Percentiles rank a stretch among this genome's conserved stretches.
These are phyloP conservation scores for Percina caprodes DNA, from an alignment of 2,113 vertebrate genomes.

Conservation along the genomic window DNA sequence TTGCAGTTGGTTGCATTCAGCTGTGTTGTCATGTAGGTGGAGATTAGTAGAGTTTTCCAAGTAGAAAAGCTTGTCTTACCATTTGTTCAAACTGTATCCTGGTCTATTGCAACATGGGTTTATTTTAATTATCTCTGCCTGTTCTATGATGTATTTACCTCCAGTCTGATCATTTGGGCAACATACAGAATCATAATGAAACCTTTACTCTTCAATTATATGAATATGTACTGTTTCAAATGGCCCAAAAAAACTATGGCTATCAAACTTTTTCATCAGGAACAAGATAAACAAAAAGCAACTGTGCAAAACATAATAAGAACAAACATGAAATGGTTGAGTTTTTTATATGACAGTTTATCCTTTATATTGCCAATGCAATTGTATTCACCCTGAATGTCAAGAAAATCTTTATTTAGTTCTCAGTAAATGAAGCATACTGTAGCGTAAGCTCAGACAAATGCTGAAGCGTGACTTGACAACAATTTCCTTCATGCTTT, in stretches of 20 bases:
- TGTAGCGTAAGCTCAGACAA: not conserved
- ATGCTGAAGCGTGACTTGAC: no score
- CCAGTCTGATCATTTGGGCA: not conserved
- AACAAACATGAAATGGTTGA: not conserved
- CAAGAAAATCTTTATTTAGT: not conserved
- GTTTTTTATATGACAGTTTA: not conserved
- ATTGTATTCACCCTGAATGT: not conserved
- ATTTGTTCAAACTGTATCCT: not conserved
- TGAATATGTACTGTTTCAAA: not conserved
- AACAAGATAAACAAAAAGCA: not conserved
- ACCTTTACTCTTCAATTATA: not conserved
- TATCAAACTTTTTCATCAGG: not conserved
- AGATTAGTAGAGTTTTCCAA: not conserved
- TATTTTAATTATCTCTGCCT: not conserved
- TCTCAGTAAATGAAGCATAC: not conserved
- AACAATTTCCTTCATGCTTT: no score
- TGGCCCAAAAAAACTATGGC: not conserved
- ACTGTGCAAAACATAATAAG: not conserved
- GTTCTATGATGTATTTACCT: not conserved
- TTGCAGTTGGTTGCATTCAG: not conserved
- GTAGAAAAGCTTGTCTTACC: not conserved
- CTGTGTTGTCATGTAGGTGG: slow-evolving; percentile 5
- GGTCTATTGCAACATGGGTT: not conserved
- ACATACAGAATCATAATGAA: not conserved
- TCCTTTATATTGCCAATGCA: not conserved